phyloP scores from a whole-genome alignment of 2,797 vertebrate species.

The Anguilla marmorata region DNA sequence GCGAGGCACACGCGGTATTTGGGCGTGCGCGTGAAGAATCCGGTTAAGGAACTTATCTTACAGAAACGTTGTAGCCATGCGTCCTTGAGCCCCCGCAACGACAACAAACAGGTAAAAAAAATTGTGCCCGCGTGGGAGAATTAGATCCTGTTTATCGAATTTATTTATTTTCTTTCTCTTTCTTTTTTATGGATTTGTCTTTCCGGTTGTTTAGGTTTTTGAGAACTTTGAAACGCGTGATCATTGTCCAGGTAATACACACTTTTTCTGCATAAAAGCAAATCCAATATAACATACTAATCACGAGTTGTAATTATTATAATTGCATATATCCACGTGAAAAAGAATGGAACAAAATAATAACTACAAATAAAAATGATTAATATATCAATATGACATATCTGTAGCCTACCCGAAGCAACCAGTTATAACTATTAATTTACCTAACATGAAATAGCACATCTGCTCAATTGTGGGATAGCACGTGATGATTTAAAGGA shows the following conservation, averaged over 20 bases:
- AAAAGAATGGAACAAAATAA: not conserved
- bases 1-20: conserved; percentile 68
- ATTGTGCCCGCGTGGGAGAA: too few species aligned
- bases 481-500: not conserved
- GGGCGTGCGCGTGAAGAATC: conserved; percentile 84
- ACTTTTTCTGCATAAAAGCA: not conserved
- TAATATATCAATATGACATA: not conserved
- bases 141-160: not conserved
- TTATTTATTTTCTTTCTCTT: not conserved
- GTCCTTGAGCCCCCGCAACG: conserved; percentile 35
- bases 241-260: conserved; percentile 11
- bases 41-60: conserved; percentile 80
- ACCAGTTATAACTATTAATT: not conserved
- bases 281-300: not conserved
- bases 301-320: not conserved
- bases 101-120: conserved; percentile 34
- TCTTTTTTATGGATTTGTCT: conserved; percentile 4
- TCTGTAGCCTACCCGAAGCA: not conserved
- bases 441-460: not conserved
- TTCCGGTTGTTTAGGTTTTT: not conserved
- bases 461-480: not conserved
- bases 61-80: conserved; percentile 73
- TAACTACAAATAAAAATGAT: not conserved
- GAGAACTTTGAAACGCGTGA: not conserved
- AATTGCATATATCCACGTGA: not conserved